Base-by-base conservation (phyloP, 2,888 invertebrate species). In the Coleophora flavipennella region DNA sequence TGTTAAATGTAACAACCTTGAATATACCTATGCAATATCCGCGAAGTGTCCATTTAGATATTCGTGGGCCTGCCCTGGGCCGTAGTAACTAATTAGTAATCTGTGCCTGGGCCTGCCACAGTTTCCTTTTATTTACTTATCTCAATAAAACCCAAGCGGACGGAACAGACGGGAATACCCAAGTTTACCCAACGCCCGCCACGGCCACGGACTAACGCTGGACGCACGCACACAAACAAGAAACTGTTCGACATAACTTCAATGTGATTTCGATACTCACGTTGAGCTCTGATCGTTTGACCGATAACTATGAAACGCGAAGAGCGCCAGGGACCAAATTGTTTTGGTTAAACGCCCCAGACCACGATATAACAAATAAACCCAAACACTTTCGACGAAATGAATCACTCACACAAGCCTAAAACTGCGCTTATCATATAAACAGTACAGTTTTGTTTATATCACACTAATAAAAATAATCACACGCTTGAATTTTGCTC, bases 111-210 rank as follows among this genome's bases (percentile, higher is more conserved):
- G n/a, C n/a, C 49, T 46, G 25, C 38, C 34, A 38, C 26, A 34
- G 48, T 58, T 63, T 63, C 55, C 63, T 57, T 20, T 20, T 52
- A n/a, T n/a, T n/a, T n/a, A n/a, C n/a, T n/a, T n/a, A 54, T 53
- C 55, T 42, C 40, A 53, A 51, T 45, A 59, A 60, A 61, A 55
- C 58, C 43, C 43, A 20, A 43, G 36, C 34, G 34, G 39, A 31
- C 51, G 46, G 20, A 40, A 43, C 48, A 44, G 49, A 45, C 51
- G 61, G 66, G 57, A 59, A 56, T 59, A 57, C 63, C 64, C 39
- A 50, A 34, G 20, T 20, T 20, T 20, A 20, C 42, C 42, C 37
- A 37, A 39, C 51, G 57, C 51, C 53, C 53, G 52, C 55, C 41
- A 53, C 53, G 45, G 44, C 14, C 20, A 6, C 20, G 3, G 20